Conservation (phyloP, 2,888 invertebrate genomes). For the Caenorhabditis panamensis region DNA sequence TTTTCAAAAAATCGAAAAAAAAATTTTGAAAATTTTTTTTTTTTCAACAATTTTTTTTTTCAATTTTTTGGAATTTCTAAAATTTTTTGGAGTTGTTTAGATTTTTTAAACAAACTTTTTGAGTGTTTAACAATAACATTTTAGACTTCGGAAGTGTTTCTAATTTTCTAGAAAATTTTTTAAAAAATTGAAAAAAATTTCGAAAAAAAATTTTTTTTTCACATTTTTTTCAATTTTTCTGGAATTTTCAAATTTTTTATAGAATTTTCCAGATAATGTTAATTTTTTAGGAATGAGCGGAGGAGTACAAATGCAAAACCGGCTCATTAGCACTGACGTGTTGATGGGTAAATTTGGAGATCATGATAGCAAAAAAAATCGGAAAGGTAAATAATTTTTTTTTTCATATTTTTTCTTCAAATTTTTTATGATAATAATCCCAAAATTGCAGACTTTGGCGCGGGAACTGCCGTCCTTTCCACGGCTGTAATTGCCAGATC, state of each 20-base stretch:
- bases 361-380: slow-evolving; percentile 64
- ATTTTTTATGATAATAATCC: no score
- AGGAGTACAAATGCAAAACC: slow-evolving; percentile 84
- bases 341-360: slow-evolving; percentile 87
- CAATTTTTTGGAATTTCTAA: slow-evolving; percentile 18
- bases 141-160: no score
- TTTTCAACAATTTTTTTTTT: not conserved
- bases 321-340: slow-evolving; percentile 95
- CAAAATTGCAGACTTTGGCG: slow-evolving; percentile 56
- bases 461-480: slow-evolving; percentile 78
- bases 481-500: slow-evolving; percentile 82
- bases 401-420: no score
- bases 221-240: no score
- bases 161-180: slow-evolving; percentile 10
- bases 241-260: no score
- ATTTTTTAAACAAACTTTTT: no score
- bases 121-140: no score
- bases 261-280: no score
- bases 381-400: slow-evolving; percentile 73
- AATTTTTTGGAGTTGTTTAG: not conserved
- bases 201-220: not conserved
- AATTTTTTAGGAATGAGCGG: slow-evolving; percentile 59
- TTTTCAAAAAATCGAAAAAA: not conserved
- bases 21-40: not conserved
- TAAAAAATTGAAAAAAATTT: slow-evolving; percentile 6